Evolutionary conservation across 1,140 invertebrate species (phyloP).

Genomic region (Sarcophaga bullata): DNA sequence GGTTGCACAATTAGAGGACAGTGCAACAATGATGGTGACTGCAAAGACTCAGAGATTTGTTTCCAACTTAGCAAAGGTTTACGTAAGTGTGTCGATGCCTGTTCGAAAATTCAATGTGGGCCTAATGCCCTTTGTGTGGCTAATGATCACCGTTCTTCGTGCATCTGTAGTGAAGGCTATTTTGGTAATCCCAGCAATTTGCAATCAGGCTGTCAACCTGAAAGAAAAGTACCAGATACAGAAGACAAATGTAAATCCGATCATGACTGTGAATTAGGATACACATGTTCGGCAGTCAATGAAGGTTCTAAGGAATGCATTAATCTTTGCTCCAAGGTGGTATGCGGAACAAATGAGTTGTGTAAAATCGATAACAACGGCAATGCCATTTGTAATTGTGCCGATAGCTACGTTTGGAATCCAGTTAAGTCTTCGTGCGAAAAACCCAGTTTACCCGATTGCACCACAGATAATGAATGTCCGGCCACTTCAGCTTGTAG

Average conservation of each 20-base stretch:
- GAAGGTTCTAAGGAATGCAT: slow-evolving; percentile 76
- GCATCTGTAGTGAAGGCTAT: slow-evolving; percentile 84
- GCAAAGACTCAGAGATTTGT: slow-evolving; percentile 84
- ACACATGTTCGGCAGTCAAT: slow-evolving; percentile 70
- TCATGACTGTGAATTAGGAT: slow-evolving; percentile 75
- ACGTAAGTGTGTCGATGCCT: slow-evolving; percentile 86
- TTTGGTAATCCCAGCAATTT: slow-evolving; percentile 83
- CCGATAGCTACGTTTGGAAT: slow-evolving; percentile 82
- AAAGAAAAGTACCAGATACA: slow-evolving; percentile 67
- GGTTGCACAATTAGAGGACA: slow-evolving; percentile 79
- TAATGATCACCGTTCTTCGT: slow-evolving; percentile 83
- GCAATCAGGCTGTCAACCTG: slow-evolving; percentile 78
- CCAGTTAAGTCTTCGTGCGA: slow-evolving; percentile 82
- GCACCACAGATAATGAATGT: slow-evolving; percentile 78
- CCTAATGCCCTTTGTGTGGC: slow-evolving; percentile 88
- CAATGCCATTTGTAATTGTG: slow-evolving; percentile 80
- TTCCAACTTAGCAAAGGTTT: slow-evolving; percentile 81
- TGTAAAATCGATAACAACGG: slow-evolving; percentile 75
- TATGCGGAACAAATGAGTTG: slow-evolving; percentile 83
- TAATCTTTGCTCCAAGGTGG: slow-evolving; percentile 80
- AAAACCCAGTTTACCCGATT: slow-evolving; percentile 86
- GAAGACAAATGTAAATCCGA: slow-evolving; percentile 74
- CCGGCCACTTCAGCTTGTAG: slow-evolving; percentile 75
- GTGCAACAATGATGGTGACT: slow-evolving; percentile 83
- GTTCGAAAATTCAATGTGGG: slow-evolving; percentile 87